Conservation (phyloP, 1,140 invertebrate species). For the Mya arenaria region DNA sequence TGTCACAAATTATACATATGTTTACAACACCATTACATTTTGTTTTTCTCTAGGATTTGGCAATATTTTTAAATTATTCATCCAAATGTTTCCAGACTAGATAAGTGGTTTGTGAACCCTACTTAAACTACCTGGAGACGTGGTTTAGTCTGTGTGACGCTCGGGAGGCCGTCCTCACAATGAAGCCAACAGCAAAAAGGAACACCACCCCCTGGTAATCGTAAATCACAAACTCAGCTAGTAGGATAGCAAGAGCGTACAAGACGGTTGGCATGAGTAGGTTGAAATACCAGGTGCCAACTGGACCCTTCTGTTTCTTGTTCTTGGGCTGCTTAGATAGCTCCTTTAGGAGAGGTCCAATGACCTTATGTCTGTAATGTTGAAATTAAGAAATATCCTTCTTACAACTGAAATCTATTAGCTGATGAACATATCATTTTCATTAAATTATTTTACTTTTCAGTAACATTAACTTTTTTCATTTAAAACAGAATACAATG, state of each 20-base stretch:
- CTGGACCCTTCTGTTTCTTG: slow-evolving; percentile 48
- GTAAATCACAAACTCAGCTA: slow-evolving; percentile 32
- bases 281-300: slow-evolving; percentile 66
- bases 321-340: slow-evolving; percentile 39
- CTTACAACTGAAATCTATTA: neutral
- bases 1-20: too few relatives aligned
- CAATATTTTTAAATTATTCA: too few relatives aligned
- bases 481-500: too few relatives aligned
- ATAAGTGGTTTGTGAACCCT: too few relatives aligned
- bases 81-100: too few relatives aligned
- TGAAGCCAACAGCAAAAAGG: slow-evolving; percentile 41
- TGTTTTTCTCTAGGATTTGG: too few relatives aligned
- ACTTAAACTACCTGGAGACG: slow-evolving; percentile 75
- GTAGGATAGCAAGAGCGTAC: slow-evolving; percentile 51
- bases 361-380: slow-evolving; percentile 66
- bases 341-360: slow-evolving; percentile 59
- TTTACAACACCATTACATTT: too few relatives aligned
- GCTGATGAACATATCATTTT: neutral
- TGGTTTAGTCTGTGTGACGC: slow-evolving; percentile 69
- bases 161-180: slow-evolving; percentile 42
- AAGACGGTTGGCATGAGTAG: slow-evolving; percentile 64
- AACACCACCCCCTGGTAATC: slow-evolving; percentile 64
- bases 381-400: neutral
- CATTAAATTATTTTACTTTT: neutral
- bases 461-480: too few relatives aligned